Evolutionary conservation across 1,140 invertebrate genomes (phyloP), one percentile per base, ranked within the genome.

Genomic region (Dreissena polymorpha): DNA sequence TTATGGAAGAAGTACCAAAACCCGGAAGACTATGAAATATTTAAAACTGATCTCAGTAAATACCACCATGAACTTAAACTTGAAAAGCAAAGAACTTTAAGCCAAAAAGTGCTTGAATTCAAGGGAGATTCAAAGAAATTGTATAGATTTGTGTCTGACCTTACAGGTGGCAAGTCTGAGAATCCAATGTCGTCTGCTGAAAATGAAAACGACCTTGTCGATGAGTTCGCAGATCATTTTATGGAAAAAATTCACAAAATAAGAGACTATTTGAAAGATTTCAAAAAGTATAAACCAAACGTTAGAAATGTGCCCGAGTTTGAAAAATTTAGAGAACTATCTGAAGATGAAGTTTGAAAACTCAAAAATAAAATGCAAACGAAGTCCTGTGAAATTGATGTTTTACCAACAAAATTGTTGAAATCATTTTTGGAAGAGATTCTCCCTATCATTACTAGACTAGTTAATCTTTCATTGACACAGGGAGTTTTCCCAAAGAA

Each of bases 151-250:
- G 67, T 79, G 16, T 64, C 39, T 23, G 74, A 84, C 14, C 60
- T 84, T 21, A 83, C 82, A n/a, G 82, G 74, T 27, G 72, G 53
- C 68, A 84, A 76, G 53, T 76, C 65, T 16, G 76, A 74, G 55
- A 84, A 73, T 23, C 70, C 76, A 1, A 79, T 79, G 75, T 60
- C 75, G 67, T 12, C 60, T 57, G 50, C 14, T 14, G 60, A 79
- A 27, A 50, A 63, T 29, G 49, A 49, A 57, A 74, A 51, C 67
- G 60, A 12, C 6, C 50, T 79, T 18, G 74, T 65, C 18, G 64
- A 80, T 18, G 70, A 76, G 27, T 85, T 85, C 73, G 77, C 63
- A 0, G 71, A 85, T 71, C 55, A 79, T 71, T 85, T 85, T 53
- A 76, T 85, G 83, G 39, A 27, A 23, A 81, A 80, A 57, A 85